A percentile compares a stretch with the other conserved stretches of the same genome.
Evolutionary conservation across 2,888 invertebrate genomes (phyloP).

Genomic region (Leucophenga montana): DNA sequence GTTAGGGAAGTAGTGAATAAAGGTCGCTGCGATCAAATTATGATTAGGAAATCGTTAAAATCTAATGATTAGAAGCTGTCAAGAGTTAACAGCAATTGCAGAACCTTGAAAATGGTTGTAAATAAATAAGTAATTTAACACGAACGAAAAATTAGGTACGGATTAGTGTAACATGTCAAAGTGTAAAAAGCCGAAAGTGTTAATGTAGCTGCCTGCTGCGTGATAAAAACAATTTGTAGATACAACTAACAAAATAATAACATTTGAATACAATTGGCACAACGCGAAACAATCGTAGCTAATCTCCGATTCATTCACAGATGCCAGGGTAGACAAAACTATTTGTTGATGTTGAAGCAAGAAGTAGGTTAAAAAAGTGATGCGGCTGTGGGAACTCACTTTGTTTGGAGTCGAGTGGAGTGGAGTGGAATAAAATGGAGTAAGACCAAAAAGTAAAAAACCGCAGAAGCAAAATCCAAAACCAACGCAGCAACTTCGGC

Average conservation of each 20-base stretch:
- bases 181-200: not conserved
- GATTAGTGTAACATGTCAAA: not conserved
- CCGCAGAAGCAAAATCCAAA: too few relatives aligned
- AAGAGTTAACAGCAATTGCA: slow-evolving; percentile 1
- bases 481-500: too few relatives aligned
- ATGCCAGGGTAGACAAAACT: not conserved
- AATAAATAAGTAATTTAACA: slow-evolving; percentile 4
- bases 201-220: not conserved
- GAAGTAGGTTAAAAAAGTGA: not conserved
- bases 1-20: too few relatives aligned
- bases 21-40: too few relatives aligned
- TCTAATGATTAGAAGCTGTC: too few relatives aligned
- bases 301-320: not conserved
- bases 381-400: slow-evolving; percentile 1
- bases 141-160: too few relatives aligned
- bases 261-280: not conserved
- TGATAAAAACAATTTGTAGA: slow-evolving; percentile 7
- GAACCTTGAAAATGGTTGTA: slow-evolving; percentile 6
- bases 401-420: not conserved
- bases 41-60: too few relatives aligned
- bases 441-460: too few relatives aligned
- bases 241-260: not conserved
- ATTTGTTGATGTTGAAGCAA: not conserved
- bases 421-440: too few relatives aligned
- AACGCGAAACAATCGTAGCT: too few relatives aligned